A percentile compares a stretch with the other conserved stretches of the same genome.
Conservation (phyloP, 1,140 invertebrate species). For the Tenebrio molitor region DNA sequence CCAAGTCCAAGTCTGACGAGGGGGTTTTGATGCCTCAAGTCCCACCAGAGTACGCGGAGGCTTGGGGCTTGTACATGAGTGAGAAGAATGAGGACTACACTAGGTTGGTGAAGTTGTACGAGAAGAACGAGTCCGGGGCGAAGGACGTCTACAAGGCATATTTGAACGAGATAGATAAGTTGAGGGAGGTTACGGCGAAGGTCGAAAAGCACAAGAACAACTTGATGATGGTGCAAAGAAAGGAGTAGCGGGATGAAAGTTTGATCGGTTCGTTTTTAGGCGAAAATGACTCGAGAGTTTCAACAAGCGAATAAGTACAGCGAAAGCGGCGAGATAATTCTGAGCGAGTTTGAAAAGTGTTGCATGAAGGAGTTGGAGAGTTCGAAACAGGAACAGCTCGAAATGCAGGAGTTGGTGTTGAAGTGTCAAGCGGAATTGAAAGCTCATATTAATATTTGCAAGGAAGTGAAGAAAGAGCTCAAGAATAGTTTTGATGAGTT, state of each 20-base stretch:
- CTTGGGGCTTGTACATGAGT: neutral
- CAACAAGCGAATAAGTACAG: neutral
- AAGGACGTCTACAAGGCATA: neutral
- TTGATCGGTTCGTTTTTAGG: neutral
- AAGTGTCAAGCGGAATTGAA: conserved; percentile 5
- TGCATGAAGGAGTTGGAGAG: neutral
- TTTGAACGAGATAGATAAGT: neutral
- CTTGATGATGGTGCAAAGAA: conserved; percentile 5
- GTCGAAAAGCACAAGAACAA: conserved; percentile 8
- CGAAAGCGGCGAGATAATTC: neutral
- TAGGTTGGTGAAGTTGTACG: neutral
- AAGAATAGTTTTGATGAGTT: neutral
- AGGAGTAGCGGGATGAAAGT: neutral
- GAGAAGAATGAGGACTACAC: conserved; percentile 1
- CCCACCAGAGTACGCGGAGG: conserved; percentile 1
- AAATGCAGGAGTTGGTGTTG: conserved; percentile 7
- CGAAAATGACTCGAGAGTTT: conserved; percentile 14
- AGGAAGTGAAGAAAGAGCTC: neutral
- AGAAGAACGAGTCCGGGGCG: neutral
- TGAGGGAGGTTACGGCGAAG: neutral
- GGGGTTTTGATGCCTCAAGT: neutral
- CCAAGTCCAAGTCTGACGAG: neutral
- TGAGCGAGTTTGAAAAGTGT: conserved; percentile 2
- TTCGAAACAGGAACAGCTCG: neutral
- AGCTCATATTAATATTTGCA: neutral